Base-by-base conservation (phyloP, 2,888 invertebrate species). In the Alitta virens region DNA sequence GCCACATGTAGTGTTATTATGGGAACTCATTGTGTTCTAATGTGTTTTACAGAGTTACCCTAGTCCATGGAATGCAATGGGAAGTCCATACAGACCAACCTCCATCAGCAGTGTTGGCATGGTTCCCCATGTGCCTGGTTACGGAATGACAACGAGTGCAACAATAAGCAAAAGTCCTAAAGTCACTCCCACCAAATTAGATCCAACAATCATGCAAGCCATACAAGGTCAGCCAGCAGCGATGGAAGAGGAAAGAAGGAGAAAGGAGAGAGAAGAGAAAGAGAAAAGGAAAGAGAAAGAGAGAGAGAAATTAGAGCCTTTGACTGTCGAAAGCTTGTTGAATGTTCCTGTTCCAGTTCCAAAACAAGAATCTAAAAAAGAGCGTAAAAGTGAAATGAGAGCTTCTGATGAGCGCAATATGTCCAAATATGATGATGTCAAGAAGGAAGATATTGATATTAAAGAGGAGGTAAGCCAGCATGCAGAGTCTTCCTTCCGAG, bases 321-420 rank as follows among this genome's bases (percentile, higher is more conserved):
- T 68, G 55, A 67, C 68, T 0, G 68, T 67, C 5, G 68, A 68
- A 27, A 49, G 55, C 24, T 50, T 68, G 27, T 54, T 68, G 16
- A 67, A 68, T 52, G 63, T 67, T 1, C 60, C 67, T 7, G 40
- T 68, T 3, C 67, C 62, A 1, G 43, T 18, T 3, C 16, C 56
- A 9, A 24, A 24, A 14, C 27, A 33, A 12, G 26, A 43, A 46
- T 46, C 46, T n/a, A 46, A 16, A 46, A 46, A 46, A 33, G 33
- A 33, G 12, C 33, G 33, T 33, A 5, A 12, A 33, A 33, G 12
- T 33, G 33, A 33, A 33, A 12, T 33, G 33, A 33, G 12, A 12
- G 5, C 33, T 7, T 33, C 12, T 12, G 12, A 33, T 7, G 33
- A 33, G 33, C 33, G 33, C 33, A n/a, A n/a, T n/a, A 33, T 33